These are phyloP conservation scores for Opisthocomus hoazin DNA, from an alignment of 2,113 vertebrate genomes.

Conservation along the genomic window DNA sequence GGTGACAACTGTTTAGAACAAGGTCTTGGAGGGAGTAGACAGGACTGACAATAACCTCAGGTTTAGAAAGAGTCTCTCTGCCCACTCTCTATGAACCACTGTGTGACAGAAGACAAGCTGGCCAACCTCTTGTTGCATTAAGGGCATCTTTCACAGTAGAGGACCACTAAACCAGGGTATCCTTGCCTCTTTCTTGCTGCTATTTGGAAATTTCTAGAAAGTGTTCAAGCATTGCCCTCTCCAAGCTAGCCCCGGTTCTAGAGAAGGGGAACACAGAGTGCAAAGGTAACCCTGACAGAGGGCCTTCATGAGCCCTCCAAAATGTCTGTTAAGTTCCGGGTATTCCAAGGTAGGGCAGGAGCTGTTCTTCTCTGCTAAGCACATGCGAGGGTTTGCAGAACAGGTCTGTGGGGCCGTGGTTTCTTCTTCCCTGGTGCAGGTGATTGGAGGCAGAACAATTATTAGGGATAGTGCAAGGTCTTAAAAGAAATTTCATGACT, in stretches of 20 bases:
- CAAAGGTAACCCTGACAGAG: neutral
- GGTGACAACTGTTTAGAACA: neutral
- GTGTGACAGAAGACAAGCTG: rapidly evolving
- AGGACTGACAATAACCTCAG: neutral
- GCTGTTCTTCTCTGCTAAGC: neutral
- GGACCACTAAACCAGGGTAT: neutral
- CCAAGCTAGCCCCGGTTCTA: neutral
- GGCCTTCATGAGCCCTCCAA: neutral
- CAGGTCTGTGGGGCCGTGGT: neutral
- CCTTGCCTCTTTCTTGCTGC: neutral
- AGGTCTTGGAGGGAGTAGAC: neutral
- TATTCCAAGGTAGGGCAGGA: neutral
- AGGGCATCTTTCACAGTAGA: neutral
- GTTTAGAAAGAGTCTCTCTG: neutral
- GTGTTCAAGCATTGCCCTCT: neutral
- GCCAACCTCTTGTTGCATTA: neutral
- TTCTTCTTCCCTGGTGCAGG: neutral
- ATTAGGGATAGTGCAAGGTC: neutral
- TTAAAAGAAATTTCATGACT: neutral
- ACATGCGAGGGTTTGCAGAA: neutral
- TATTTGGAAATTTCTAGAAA: neutral
- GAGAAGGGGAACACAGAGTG: neutral
- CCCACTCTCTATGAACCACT: neutral
- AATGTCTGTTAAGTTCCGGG: neutral
- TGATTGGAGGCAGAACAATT: neutral